phyloP scores from a whole-genome alignment of 2,113 vertebrate species.

The Oenanthe oenanthe region DNA sequence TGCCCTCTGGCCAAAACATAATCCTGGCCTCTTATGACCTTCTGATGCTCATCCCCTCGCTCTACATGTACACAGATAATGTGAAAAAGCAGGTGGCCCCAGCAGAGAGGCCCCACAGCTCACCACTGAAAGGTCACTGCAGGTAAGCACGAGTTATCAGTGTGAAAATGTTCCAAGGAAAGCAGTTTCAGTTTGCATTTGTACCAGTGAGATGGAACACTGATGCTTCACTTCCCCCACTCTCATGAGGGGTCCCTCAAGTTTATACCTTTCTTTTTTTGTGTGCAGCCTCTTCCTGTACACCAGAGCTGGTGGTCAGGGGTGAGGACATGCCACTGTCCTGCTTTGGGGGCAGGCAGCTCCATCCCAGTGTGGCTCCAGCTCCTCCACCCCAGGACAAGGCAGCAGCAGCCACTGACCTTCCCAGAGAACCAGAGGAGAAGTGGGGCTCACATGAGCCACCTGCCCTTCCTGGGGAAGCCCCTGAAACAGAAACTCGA shows the following conservation, averaged over 20 bases:
- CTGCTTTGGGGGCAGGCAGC: background rate
- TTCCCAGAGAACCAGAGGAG: background rate
- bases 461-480: background rate
- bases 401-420: background rate
- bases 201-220: background rate
- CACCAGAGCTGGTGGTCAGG: background rate
- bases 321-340: background rate
- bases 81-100: background rate
- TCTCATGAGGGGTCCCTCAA: fast-evolving
- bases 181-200: background rate
- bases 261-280: background rate
- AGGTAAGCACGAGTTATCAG: background rate
- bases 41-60: fast-evolving
- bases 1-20: background rate
- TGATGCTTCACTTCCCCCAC: background rate
- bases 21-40: background rate
- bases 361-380: background rate
- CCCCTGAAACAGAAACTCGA: background rate
- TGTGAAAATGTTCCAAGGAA: background rate
- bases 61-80: background rate
- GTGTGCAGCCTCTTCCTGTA: background rate
- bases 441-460: background rate
- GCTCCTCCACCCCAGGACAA: background rate
- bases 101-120: background rate
- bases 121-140: background rate